Conservation (phyloP, 1,140 invertebrate species). For the Heliconius himera region DNA sequence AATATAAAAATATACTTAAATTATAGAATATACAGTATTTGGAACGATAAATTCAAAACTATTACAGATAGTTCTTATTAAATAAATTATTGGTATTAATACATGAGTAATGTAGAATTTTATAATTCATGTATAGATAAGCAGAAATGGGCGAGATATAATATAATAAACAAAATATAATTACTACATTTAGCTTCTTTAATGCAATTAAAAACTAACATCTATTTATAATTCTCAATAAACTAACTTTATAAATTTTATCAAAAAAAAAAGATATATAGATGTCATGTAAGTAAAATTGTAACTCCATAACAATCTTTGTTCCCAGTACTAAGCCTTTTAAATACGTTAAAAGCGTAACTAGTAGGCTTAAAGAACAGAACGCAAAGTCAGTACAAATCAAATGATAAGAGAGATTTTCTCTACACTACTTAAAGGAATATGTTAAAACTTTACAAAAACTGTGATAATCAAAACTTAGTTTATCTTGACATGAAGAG, state of each 20-base stretch:
- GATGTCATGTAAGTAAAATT: too few species aligned
- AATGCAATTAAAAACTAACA: too few species aligned
- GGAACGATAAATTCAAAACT: neutral
- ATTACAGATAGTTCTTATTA: neutral
- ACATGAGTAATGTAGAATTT: neutral
- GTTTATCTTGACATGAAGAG: too few species aligned
- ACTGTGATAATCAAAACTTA: neutral
- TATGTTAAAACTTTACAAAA: neutral
- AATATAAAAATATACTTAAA: neutral
- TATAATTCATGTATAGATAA: too few species aligned
- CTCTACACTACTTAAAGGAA: neutral
- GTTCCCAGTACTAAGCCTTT: constrained; percentile 45
- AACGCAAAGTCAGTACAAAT: constrained; percentile 18
- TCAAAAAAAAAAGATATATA: too few species aligned
- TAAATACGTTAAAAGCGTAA: constrained; percentile 58
- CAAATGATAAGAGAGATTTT: constrained; percentile 23
- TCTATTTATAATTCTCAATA: too few species aligned
- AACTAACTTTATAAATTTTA: too few species aligned
- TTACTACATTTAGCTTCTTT: too few species aligned
- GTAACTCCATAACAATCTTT: neutral
- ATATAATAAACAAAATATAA: too few species aligned
- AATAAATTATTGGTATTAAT: neutral
- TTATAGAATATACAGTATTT: neutral
- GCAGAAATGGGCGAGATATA: too few species aligned
- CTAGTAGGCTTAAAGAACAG: constrained; percentile 27